Percentiles rank a stretch among this genome's conserved stretches.
Conservation (phyloP, 2,113 vertebrate genomes). For the Alces alces region DNA sequence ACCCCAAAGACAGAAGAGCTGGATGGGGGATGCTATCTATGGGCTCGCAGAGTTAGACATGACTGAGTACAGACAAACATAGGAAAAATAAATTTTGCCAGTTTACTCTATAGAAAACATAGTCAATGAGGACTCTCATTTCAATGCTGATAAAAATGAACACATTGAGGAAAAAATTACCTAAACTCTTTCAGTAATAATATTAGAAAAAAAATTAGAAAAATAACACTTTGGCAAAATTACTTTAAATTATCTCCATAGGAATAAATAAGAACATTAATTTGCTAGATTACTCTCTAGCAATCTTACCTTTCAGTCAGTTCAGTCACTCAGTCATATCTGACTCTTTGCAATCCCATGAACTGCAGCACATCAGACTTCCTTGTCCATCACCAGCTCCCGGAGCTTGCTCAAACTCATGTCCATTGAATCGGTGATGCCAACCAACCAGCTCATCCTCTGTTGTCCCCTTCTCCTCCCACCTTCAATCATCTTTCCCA, state of each 20-base stretch:
- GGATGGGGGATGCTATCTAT: not conserved
- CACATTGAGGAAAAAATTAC: not conserved
- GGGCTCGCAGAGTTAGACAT: not conserved
- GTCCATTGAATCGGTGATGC: accelerated
- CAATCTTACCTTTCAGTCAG: not conserved
- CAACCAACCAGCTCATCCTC: not conserved
- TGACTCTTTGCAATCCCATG: not conserved
- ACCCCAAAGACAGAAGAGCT: not conserved
- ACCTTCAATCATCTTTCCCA: not conserved
- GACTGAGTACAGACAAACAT: not conserved
- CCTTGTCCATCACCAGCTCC: not conserved
- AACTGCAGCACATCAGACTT: not conserved
- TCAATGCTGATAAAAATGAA: not conserved
- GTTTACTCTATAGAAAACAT: not conserved
- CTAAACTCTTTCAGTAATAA: not conserved
- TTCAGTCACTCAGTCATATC: accelerated
- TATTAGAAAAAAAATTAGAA: not conserved
- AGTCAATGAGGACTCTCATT: not conserved
- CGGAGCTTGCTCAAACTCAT: not conserved
- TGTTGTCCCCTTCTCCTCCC: not conserved
- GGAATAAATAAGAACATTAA: not conserved
- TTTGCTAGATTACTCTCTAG: not conserved
- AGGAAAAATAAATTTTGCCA: not conserved
- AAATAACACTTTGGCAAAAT: not conserved
- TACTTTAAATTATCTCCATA: not conserved